A percentile compares a stretch with the other conserved stretches of the same genome.
Evolutionary conservation across 2,113 vertebrate genomes (phyloP).

Genomic region (Physeter macrocephalus): DNA sequence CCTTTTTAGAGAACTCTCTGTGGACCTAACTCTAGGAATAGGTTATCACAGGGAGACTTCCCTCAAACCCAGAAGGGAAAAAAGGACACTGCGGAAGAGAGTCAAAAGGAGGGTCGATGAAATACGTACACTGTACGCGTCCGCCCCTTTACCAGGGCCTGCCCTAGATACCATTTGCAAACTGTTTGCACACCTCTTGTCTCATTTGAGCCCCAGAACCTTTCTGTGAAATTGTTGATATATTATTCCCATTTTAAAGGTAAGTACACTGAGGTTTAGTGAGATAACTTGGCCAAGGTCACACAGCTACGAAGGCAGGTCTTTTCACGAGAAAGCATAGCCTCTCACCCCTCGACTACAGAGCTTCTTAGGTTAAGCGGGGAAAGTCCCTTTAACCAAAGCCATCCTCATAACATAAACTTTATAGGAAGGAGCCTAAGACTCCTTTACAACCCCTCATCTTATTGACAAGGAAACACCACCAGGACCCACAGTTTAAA

Average conservation of each 20-base stretch:
- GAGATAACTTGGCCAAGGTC: background rate
- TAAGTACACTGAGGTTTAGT: background rate
- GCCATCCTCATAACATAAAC: background rate
- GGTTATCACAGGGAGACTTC: background rate
- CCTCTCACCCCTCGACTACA: background rate
- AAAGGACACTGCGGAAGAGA: background rate
- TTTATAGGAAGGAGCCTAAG: background rate
- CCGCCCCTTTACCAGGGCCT: background rate
- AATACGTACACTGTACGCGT: background rate
- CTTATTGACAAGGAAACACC: background rate
- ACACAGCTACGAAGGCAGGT: background rate
- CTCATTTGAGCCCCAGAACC: background rate
- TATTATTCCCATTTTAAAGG: background rate
- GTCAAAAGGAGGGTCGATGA: background rate
- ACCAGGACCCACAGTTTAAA: background rate
- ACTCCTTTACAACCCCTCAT: background rate
- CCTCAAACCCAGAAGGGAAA: background rate
- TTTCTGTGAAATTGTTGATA: background rate
- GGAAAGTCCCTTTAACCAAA: background rate
- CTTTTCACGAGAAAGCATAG: background rate
- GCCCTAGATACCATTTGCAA: background rate
- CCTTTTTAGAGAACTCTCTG: background rate
- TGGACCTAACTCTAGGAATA: background rate
- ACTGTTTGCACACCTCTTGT: background rate
- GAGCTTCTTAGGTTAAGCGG: background rate